phyloP scores from a whole-genome alignment of 2,888 invertebrate genomes.

The Lysandra coridon region DNA sequence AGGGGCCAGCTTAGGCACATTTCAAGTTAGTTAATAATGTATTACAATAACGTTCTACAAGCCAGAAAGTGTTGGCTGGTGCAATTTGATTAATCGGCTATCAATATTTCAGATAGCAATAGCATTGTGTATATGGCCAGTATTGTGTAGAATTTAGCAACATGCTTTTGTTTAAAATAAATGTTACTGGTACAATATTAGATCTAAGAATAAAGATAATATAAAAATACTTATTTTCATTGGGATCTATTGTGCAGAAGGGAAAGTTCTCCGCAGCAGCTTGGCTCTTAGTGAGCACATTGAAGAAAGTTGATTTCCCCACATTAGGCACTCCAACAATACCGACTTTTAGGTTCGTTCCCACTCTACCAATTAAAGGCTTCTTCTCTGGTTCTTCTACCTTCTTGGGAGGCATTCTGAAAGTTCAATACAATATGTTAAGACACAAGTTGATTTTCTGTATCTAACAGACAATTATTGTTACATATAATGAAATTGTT shows the following conservation, averaged over 20 bases:
- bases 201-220: conserved; percentile 40
- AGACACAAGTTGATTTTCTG: neutral
- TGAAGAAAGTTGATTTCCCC: conserved; percentile 99
- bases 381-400: conserved; percentile 93
- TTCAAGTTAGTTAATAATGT: neutral
- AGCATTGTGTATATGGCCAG: no score
- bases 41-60: neutral
- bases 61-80: neutral
- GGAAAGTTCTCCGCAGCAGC: conserved; percentile 99
- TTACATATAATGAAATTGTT: neutral
- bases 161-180: neutral
- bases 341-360: conserved; percentile 97
- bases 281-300: conserved; percentile 98
- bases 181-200: neutral
- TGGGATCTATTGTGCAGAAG: conserved; percentile 99
- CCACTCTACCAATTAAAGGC: conserved; percentile 95
- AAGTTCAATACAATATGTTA: conserved; percentile 29
- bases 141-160: no score
- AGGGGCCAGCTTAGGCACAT: no score
- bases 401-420: conserved; percentile 92
- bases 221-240: conserved; percentile 96
- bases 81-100: neutral
- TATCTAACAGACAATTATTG: neutral
- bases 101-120: no score
- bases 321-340: conserved; percentile 99